Evolutionary conservation across 1,140 invertebrate species (phyloP).

Genomic region (Melipona quadrifasciata): DNA sequence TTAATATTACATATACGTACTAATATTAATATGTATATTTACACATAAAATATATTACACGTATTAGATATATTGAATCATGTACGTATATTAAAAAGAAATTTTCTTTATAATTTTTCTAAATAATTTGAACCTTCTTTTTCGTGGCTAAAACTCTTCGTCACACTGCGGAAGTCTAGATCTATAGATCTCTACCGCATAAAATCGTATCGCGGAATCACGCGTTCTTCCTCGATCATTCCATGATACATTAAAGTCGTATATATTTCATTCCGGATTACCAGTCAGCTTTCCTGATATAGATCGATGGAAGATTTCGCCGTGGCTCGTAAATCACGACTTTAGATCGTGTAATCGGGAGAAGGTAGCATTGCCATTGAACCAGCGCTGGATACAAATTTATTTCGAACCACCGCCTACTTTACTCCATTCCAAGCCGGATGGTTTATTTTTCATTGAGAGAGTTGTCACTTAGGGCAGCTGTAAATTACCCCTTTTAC

Average conservation of each 20-base stretch:
- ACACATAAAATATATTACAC: no score
- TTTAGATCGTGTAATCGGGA: constrained; percentile 5
- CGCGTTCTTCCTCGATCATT: not conserved
- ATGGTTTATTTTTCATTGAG: not conserved
- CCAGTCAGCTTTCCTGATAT: not conserved
- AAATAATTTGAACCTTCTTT: no score
- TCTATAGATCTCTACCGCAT: not conserved
- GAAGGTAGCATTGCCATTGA: not conserved
- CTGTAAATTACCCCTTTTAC: not conserved
- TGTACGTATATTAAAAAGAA: no score
- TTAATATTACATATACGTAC: no score
- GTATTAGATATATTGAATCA: no score
- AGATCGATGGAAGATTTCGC: constrained; percentile 5
- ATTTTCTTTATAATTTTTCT: no score
- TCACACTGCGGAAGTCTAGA: not conserved
- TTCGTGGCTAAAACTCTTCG: not conserved
- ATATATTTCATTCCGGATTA: not conserved
- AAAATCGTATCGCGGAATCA: not conserved
- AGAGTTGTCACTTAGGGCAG: not conserved
- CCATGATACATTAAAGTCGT: not conserved
- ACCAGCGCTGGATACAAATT: not conserved
- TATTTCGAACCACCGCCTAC: not conserved
- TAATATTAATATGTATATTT: no score
- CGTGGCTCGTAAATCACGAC: constrained; percentile 23
- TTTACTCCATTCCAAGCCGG: not conserved